A percentile compares a stretch with the other conserved stretches of the same genome.
Conservation (phyloP, 1,140 invertebrate genomes). For the Microvelia longipes region DNA sequence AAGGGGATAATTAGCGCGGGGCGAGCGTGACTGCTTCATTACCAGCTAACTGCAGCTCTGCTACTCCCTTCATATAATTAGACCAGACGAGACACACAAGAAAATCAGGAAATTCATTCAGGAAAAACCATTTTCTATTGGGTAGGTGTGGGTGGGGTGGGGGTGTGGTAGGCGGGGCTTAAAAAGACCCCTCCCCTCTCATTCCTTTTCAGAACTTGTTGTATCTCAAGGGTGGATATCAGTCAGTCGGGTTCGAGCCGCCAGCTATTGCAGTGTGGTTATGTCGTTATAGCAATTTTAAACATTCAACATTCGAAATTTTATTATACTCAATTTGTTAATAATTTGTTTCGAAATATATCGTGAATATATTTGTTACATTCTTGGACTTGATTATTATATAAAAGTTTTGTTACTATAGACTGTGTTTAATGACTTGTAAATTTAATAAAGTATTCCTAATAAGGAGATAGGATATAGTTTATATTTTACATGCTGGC, state of each 20-base stretch:
- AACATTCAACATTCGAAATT: too few species aligned
- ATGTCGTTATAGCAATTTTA: neutral
- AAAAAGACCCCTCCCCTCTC: neutral
- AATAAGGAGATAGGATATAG: neutral
- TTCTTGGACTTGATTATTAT: too few species aligned
- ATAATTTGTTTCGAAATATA: too few species aligned
- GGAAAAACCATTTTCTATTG: slow-evolving; percentile 2
- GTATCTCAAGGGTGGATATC: neutral
- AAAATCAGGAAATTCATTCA: slow-evolving; percentile 3
- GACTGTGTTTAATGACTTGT: neutral
- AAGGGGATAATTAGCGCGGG: neutral
- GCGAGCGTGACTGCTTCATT: neutral
- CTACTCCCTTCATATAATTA: neutral
- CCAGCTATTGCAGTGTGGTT: neutral
- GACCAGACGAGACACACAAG: neutral
- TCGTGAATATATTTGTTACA: too few species aligned
- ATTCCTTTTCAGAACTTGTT: neutral
- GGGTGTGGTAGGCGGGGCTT: neutral
- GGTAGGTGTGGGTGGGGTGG: neutral
- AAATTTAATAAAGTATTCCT: neutral
- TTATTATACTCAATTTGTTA: too few species aligned
- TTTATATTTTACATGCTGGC: slow-evolving; percentile 10
- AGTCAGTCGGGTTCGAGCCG: neutral
- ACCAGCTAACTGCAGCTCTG: neutral
- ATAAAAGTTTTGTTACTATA: too few species aligned